Conservation (phyloP, 2,888 invertebrate genomes). For the Zygogramma bicolorata region DNA sequence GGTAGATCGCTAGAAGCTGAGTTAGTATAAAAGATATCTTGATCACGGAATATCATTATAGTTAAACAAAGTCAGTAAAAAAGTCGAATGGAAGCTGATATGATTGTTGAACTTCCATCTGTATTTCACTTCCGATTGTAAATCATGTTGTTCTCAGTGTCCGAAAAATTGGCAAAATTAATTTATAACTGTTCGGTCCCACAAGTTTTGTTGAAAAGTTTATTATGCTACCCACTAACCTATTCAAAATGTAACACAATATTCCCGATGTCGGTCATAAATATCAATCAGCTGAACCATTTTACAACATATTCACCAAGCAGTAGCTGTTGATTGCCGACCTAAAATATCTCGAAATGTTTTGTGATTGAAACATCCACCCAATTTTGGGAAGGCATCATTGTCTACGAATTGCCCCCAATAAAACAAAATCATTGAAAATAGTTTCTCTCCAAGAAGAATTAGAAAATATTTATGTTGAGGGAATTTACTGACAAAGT, state of each 20-base stretch:
- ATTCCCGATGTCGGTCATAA: constrained; percentile 27
- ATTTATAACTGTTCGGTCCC: neutral
- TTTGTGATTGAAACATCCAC: neutral
- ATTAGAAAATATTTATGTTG: too few species aligned
- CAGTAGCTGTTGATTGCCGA: neutral
- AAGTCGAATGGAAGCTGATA: neutral
- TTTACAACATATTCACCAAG: constrained; percentile 19
- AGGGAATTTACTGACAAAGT: too few species aligned
- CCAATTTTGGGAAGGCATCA: neutral
- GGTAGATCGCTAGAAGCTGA: too few species aligned
- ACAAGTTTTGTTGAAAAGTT: neutral
- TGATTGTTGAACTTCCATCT: neutral
- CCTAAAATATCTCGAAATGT: neutral
- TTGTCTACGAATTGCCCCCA: neutral
- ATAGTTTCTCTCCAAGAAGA: too few species aligned
- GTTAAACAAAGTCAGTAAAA: too few species aligned
- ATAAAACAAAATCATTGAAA: neutral
- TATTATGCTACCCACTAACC: constrained; percentile 4
- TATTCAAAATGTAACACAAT: constrained; percentile 27
- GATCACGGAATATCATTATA: too few species aligned
- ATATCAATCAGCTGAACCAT: constrained; percentile 34
- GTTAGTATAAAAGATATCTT: too few species aligned
- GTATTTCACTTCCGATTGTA: neutral
- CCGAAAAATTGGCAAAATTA: neutral
- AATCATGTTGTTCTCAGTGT: neutral